These are phyloP conservation scores for Capitulum mitella DNA, from an alignment of 2,888 invertebrate genomes.

Conservation along the genomic window DNA sequence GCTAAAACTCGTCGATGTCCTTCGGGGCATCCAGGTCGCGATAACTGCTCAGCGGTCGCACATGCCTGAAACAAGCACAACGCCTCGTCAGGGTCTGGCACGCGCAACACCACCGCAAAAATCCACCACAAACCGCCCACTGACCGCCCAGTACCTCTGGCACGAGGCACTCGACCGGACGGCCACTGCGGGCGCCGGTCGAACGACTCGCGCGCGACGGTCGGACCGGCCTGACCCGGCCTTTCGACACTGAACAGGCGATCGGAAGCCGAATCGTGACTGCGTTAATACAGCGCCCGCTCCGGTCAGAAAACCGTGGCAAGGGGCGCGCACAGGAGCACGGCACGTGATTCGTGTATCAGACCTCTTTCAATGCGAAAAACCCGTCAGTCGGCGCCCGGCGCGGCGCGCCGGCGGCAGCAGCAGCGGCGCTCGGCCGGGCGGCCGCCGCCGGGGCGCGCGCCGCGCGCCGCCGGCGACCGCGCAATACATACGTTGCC, in stretches of 20 bases:
- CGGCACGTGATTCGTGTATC: not conserved
- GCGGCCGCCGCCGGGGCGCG: not conserved
- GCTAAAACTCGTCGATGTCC: constrained; percentile 72
- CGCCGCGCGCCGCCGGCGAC: not conserved
- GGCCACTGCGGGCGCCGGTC: too few species aligned
- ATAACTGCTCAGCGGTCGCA: constrained; percentile 81
- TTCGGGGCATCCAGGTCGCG: constrained; percentile 87
- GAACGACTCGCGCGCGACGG: not conserved
- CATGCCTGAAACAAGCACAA: constrained; percentile 64
- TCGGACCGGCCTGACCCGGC: not conserved
- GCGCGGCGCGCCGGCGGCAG: not conserved
- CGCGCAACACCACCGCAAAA: not conserved
- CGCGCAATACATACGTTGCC: not conserved
- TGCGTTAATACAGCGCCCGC: not conserved
- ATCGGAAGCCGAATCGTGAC: not conserved
- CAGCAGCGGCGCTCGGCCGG: not conserved
- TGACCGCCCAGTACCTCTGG: not conserved
- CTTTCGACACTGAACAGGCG: not conserved
- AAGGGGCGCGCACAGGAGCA: not conserved
- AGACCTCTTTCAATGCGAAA: constrained; percentile 3
- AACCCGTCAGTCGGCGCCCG: not conserved
- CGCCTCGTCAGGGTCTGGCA: constrained; percentile 23
- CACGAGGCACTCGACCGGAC: not conserved
- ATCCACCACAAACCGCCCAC: not conserved
- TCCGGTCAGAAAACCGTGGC: not conserved